Evolutionary conservation across 2,113 vertebrate species (phyloP), one percentile per base, ranked within the genome.

Genomic region (Psettodes erumei): DNA sequence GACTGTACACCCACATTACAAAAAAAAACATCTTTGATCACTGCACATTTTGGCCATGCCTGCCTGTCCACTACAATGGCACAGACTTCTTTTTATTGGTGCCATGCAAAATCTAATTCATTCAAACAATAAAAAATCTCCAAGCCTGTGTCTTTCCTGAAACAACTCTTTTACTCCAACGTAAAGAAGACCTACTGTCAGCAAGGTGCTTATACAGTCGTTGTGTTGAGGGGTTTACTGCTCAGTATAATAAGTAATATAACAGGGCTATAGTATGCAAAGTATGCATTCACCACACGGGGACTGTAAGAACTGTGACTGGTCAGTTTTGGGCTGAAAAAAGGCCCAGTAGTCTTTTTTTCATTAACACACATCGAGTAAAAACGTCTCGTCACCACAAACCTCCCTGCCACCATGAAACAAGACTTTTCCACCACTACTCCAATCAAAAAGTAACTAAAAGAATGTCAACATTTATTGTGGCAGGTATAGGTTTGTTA

Each of bases 1-100:
- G 51, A 45, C 42, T 65, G 13, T 51, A 30, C 25, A 51, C 32
- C 35, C 15, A 62, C 55, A 72, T 51, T 40, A 48, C 47, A 56
- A 38, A 38, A 30, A 63, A n/a, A n/a, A n/a, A 30, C 5, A 47
- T 15, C 12, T 43, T 58, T 51, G 38, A 33, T 40, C 21, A 19
- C 60, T 54, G n/a, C 45, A 47, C 45, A 47, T 47, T 47, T 47
- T 19, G n/a, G n/a, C n/a, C n/a, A n/a, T n/a, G n/a, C n/a, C n/a
- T 28, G 45, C 9, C 19, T n/a, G 45, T 47, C 21, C 16, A 21
- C 12, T 5, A 19, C n/a, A 45, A 35, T 58, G n/a, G 28, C 16
- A 61, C 12, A 25, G 28, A 35, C n/a, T n/a, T n/a, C n/a, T 15
- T 48, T 35, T n/a, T 1, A 47, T 56, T 37, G 16, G 16, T 21